phyloP scores from a whole-genome alignment of 2,113 vertebrate species.

The Glaucidium brasilianum region DNA sequence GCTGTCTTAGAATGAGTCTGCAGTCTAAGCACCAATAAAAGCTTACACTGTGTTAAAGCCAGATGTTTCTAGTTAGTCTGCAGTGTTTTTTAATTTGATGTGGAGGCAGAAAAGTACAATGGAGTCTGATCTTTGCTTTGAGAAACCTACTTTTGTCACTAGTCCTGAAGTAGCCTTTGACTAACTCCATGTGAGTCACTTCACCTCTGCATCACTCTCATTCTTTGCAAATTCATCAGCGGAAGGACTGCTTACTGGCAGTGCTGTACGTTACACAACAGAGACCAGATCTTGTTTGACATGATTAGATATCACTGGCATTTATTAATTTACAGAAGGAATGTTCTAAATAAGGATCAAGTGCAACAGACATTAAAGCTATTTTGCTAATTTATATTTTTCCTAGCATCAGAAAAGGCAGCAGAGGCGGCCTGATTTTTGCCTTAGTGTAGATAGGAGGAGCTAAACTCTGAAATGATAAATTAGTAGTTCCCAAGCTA shows the following conservation, averaged over 20 bases:
- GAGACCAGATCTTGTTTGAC: not conserved
- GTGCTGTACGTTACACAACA: not conserved
- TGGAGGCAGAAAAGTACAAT: not conserved
- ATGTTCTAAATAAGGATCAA: not conserved
- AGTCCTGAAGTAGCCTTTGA: not conserved
- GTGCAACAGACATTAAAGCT: not conserved
- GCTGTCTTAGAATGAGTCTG: not conserved
- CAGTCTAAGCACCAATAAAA: not conserved
- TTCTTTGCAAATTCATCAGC: not conserved
- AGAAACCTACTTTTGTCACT: not conserved
- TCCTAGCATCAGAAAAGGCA: not conserved
- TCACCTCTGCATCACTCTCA: not conserved
- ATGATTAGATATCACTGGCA: not conserved
- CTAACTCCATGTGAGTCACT: not conserved
- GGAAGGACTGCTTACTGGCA: not conserved
- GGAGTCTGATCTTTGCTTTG: not conserved
- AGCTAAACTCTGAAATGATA: not conserved
- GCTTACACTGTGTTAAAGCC: not conserved
- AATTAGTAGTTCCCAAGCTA: not conserved
- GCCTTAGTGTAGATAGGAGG: not conserved
- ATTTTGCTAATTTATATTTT: not conserved
- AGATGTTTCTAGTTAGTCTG: not conserved
- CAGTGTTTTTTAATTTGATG: not conserved
- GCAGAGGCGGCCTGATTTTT: not conserved
- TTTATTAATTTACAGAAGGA: not conserved